phyloP scores from a whole-genome alignment of 2,797 vertebrate species.

The Siniperca obscura region DNA sequence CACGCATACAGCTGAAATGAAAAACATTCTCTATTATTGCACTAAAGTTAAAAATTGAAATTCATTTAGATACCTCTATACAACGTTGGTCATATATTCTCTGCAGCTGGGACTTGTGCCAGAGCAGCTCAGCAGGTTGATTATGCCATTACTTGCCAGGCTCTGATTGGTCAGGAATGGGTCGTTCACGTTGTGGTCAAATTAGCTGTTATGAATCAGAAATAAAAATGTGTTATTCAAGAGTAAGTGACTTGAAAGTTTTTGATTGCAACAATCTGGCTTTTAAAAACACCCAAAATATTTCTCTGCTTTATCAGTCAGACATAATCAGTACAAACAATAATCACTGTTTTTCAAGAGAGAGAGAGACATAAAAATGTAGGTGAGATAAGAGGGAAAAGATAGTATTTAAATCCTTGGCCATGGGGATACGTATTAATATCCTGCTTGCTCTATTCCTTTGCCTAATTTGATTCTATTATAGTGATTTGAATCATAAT shows the following conservation, averaged over 20 bases:
- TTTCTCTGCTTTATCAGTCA: conserved; percentile 41
- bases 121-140: conserved; percentile 60
- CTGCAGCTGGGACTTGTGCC: conserved; percentile 30
- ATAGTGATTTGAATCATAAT: conserved; percentile 71
- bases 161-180: conserved; percentile 52
- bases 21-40: conserved; percentile 21
- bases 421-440: conserved; percentile 61
- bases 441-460: conserved; percentile 62
- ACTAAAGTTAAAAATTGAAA: conserved; percentile 34
- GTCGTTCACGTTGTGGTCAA: conserved; percentile 43
- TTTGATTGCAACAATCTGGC: conserved; percentile 52
- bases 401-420: conserved; percentile 56
- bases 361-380: conserved; percentile 17
- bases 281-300: conserved; percentile 44
- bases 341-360: conserved; percentile 57
- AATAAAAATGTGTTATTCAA: conserved; percentile 31
- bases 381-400: conserved; percentile 42
- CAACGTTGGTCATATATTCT: conserved; percentile 42
- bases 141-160: conserved; percentile 44
- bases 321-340: conserved; percentile 63
- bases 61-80: conserved; percentile 20
- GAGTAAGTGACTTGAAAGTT: conserved; percentile 39
- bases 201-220: conserved; percentile 32
- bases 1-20: conserved; percentile 10
- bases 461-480: conserved; percentile 73